A percentile compares a stretch with the other conserved stretches of the same genome.
Evolutionary conservation across 2,888 invertebrate genomes (phyloP).

Genomic region (Tethea ocularis): DNA sequence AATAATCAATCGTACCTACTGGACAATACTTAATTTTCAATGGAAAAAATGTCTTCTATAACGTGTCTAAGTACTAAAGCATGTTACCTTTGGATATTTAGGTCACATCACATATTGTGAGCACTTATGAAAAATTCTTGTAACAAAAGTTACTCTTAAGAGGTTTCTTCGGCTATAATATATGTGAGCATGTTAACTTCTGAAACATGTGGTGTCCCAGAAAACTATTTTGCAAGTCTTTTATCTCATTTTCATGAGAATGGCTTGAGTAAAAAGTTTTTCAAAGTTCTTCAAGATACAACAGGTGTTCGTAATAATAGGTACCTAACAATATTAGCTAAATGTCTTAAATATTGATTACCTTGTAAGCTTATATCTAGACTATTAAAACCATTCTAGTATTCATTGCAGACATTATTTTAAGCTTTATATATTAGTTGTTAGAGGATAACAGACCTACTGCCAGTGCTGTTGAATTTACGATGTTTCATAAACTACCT

Average conservation of each 20-base stretch:
- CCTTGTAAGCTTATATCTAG: too few species aligned
- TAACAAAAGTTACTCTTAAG: slow-evolving; percentile 39
- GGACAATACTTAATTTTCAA: too few species aligned
- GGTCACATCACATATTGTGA: slow-evolving; percentile 3
- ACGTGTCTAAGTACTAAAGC: not conserved
- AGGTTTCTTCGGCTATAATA: slow-evolving; percentile 43
- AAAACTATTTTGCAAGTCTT: slow-evolving; percentile 80
- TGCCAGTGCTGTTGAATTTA: not conserved
- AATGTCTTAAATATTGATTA: slow-evolving; percentile 44
- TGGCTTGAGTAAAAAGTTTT: slow-evolving; percentile 76
- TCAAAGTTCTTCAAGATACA: slow-evolving; percentile 67
- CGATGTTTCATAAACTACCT: not conserved
- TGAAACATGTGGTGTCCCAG: slow-evolving; percentile 76
- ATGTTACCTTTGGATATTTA: not conserved
- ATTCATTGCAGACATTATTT: not conserved
- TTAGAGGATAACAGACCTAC: not conserved
- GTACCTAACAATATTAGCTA: slow-evolving; percentile 62
- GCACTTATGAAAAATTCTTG: slow-evolving; percentile 26
- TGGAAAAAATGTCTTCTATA: too few species aligned
- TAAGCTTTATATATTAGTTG: not conserved
- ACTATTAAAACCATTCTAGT: not conserved
- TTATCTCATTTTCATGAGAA: slow-evolving; percentile 75
- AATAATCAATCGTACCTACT: too few species aligned
- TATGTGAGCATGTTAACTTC: slow-evolving; percentile 66
- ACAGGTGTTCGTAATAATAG: slow-evolving; percentile 77